A percentile compares a stretch with the other conserved stretches of the same genome.
These are phyloP conservation scores for Eulemur rubriventer DNA, from an alignment of 2,797 vertebrate genomes.

Conservation along the genomic window DNA sequence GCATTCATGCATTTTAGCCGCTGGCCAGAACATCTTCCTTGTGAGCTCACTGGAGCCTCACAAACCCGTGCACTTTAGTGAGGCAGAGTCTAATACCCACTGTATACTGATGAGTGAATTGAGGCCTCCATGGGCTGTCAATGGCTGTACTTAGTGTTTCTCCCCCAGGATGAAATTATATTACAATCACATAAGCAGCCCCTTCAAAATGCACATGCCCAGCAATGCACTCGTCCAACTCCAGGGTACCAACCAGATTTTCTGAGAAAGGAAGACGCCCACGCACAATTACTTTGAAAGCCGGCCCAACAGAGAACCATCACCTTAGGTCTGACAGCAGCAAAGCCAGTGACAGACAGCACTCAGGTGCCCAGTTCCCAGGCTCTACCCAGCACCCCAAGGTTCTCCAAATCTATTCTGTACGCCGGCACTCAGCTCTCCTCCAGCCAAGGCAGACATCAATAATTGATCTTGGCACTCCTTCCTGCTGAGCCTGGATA, in stretches of 20 bases:
- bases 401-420: background rate
- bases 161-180: background rate
- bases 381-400: background rate
- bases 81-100: background rate
- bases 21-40: background rate
- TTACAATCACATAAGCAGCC: background rate
- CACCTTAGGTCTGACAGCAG: background rate
- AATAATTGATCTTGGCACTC: conserved; percentile 28
- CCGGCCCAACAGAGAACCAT: background rate
- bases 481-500: background rate
- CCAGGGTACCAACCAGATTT: background rate
- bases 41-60: background rate
- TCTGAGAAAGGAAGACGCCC: background rate
- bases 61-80: fast-evolving
- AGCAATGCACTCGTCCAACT: background rate
- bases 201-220: background rate
- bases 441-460: conserved; percentile 19
- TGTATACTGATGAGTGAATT: background rate
- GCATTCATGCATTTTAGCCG: background rate
- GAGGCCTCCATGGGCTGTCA: background rate
- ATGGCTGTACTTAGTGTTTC: background rate
- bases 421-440: background rate
- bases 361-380: background rate
- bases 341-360: background rate
- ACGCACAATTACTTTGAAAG: background rate